Evolutionary conservation across 2,797 vertebrate genomes (phyloP).

Genomic region (Podarcis lilfordi): DNA sequence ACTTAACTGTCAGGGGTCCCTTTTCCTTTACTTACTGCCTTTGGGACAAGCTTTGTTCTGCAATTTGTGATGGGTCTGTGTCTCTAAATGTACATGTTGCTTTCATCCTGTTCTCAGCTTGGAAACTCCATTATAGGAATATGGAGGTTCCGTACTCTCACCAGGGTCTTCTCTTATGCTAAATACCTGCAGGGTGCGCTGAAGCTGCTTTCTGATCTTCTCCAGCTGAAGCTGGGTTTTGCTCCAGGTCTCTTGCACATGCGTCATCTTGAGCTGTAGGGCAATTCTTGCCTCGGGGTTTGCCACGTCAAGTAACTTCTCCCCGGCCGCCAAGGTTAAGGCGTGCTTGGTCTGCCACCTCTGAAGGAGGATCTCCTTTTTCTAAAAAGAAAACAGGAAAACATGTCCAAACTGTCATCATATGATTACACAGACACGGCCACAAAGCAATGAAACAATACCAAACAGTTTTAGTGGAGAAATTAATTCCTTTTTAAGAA

Average conservation of each 20-base stretch:
- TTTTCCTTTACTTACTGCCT: too few relatives aligned
- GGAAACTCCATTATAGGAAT: background rate
- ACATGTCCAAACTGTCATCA: background rate
- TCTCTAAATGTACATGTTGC: too few relatives aligned
- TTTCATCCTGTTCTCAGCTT: background rate
- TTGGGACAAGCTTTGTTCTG: too few relatives aligned
- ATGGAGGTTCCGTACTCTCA: background rate
- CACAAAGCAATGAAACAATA: background rate
- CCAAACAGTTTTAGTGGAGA: background rate
- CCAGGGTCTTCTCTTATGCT: background rate
- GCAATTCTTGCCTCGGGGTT: slow-evolving; percentile 72
- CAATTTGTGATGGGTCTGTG: background rate
- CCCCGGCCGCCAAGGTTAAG: slow-evolving; percentile 82
- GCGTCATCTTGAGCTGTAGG: slow-evolving; percentile 80
- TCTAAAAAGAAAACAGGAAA: slow-evolving; percentile 73
- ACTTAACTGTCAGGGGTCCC: too few relatives aligned
- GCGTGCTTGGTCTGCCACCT: slow-evolving; percentile 82
- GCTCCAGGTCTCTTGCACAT: slow-evolving; percentile 86
- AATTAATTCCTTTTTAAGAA: background rate
- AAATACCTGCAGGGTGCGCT: slow-evolving; percentile 80
- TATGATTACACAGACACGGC: background rate
- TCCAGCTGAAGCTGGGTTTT: slow-evolving; percentile 76
- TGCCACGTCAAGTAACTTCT: slow-evolving; percentile 80
- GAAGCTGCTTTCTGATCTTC: slow-evolving; percentile 73
- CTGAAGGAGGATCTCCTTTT: slow-evolving; percentile 82